These are phyloP conservation scores for Pampusana beccarii DNA, from an alignment of 2,113 vertebrate genomes.

Conservation along the genomic window DNA sequence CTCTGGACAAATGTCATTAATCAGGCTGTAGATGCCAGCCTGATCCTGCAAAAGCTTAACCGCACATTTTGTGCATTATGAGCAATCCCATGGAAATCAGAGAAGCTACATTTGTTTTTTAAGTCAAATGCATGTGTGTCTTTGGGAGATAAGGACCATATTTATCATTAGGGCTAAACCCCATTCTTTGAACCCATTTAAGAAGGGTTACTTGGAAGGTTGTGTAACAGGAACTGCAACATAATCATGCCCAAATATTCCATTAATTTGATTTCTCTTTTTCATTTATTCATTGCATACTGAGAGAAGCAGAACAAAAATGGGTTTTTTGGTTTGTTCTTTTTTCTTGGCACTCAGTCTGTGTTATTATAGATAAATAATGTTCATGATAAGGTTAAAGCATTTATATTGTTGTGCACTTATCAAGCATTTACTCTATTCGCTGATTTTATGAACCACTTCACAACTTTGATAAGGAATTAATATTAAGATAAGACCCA, in stretches of 20 bases:
- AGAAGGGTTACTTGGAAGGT: not conserved
- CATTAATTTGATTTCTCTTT: not conserved
- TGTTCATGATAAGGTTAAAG: conserved; percentile 37
- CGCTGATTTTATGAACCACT: conserved; percentile 35
- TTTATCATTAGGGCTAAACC: not conserved
- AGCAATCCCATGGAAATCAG: not conserved
- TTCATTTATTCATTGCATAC: not conserved
- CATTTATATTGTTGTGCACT: conserved; percentile 35
- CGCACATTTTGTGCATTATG: fast-evolving
- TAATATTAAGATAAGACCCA: conserved; percentile 56
- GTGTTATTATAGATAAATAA: conserved; percentile 54
- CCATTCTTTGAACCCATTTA: not conserved
- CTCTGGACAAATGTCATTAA: not conserved
- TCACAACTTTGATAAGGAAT: conserved; percentile 49
- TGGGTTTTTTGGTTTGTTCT: not conserved
- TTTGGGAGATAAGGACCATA: not conserved
- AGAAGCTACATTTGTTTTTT: not conserved
- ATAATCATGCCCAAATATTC: not conserved
- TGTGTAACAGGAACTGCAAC: not conserved
- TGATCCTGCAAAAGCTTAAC: not conserved
- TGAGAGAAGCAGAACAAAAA: conserved; percentile 1
- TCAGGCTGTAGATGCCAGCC: not conserved
- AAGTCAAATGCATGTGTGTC: not conserved
- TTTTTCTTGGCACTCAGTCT: conserved; percentile 11
- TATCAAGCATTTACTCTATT: conserved; percentile 32